These are phyloP conservation scores for Abramis brama DNA, from an alignment of 2,113 vertebrate species.

Conservation along the genomic window DNA sequence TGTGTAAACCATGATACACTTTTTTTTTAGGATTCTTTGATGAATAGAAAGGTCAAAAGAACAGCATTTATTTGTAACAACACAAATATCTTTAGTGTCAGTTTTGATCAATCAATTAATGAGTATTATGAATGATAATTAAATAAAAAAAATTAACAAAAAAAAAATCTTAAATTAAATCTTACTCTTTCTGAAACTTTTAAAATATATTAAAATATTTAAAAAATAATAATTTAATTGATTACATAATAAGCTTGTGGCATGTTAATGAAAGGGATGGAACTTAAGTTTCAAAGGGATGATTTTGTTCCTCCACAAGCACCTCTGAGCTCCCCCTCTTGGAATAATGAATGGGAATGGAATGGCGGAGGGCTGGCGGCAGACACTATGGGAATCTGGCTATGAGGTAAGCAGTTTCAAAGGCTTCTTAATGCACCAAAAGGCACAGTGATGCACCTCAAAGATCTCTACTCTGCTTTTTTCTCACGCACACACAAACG, in stretches of 20 bases:
- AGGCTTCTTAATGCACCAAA: constrained; percentile 42
- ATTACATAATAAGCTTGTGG: constrained; percentile 1
- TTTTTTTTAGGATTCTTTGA: too few relatives aligned
- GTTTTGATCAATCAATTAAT: too few relatives aligned
- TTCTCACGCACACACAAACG: constrained; percentile 18
- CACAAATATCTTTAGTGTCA: too few relatives aligned
- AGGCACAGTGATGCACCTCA: constrained; percentile 13
- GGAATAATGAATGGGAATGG: constrained; percentile 30
- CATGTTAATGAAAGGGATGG: constrained; percentile 24
- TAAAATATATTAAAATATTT: too few relatives aligned
- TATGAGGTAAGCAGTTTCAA: constrained; percentile 16
- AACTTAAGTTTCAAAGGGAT: constrained; percentile 28
- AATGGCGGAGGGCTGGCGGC: constrained; percentile 25
- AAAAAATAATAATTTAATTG: too few relatives aligned
- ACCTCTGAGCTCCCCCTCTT: constrained; percentile 28
- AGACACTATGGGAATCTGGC: constrained; percentile 31
- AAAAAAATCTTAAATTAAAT: too few relatives aligned
- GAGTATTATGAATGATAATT: too few relatives aligned
- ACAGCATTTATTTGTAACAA: too few relatives aligned
- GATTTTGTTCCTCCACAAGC: constrained; percentile 36
- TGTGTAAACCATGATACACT: too few relatives aligned
- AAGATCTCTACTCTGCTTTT: not conserved
- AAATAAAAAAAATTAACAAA: too few relatives aligned
- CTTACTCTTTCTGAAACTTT: too few relatives aligned
- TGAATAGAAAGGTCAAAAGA: too few relatives aligned